Evolutionary conservation across 2,113 vertebrate species (phyloP).

Genomic region (Anguilla japonica): DNA sequence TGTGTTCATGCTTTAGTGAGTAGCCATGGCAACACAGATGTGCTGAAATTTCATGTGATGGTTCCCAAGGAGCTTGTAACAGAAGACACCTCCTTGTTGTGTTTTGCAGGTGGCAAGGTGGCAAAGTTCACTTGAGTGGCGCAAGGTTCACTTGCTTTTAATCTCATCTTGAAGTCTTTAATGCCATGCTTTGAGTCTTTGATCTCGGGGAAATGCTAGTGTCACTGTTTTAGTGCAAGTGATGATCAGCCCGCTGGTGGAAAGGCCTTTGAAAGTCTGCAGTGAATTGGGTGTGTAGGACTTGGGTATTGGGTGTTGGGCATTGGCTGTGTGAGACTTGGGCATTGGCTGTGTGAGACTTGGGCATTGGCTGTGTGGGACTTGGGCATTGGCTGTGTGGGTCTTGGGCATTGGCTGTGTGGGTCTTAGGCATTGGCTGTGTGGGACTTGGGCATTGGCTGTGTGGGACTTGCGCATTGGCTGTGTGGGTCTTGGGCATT

Average conservation of each 20-base stretch:
- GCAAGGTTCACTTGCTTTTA: neutral
- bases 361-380: neutral
- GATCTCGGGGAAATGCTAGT: neutral
- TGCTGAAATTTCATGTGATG: neutral
- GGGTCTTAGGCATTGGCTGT: too few relatives aligned
- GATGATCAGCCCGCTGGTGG: neutral
- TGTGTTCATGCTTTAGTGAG: neutral
- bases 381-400: neutral
- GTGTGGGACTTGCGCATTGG: neutral
- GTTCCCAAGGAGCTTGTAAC: neutral
- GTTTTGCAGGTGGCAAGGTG: neutral
- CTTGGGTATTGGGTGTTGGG: neutral
- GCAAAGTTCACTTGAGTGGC: neutral
- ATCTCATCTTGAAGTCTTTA: neutral
- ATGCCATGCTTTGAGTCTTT: neutral
- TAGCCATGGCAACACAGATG: neutral
- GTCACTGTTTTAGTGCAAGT: neutral
- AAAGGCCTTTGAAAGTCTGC: neutral
- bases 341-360: too few relatives aligned
- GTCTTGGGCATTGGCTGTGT: neutral
- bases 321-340: neutral
- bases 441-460: neutral
- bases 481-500: neutral
- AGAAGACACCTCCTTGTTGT: neutral
- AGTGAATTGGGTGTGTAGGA: neutral